These are phyloP conservation scores for Pseudochirops corinnae DNA, from an alignment of 2,797 vertebrate genomes.

Conservation along the genomic window DNA sequence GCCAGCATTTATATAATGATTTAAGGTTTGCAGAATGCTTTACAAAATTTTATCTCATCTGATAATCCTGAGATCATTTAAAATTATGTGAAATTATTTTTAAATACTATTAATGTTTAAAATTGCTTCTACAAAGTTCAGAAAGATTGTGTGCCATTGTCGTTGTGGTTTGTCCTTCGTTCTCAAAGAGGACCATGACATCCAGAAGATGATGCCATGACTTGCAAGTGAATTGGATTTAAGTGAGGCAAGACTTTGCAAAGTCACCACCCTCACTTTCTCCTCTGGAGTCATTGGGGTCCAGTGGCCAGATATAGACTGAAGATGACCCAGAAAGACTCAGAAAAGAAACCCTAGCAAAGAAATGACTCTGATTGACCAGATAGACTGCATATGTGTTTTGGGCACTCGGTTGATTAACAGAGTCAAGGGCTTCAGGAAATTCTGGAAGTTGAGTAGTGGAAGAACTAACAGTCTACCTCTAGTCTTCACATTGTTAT, in stretches of 20 bases:
- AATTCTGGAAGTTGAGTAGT: not conserved
- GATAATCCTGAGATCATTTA: not conserved
- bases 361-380: not conserved
- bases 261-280: no score
- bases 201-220: no score
- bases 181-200: no score
- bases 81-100: not conserved
- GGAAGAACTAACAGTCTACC: not conserved
- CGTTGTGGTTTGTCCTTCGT: no score
- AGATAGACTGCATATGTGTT: not conserved
- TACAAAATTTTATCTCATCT: not conserved
- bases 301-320: no score
- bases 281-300: no score
- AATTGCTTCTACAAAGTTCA: not conserved
- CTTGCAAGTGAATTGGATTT: no score
- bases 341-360: not conserved
- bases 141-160: not conserved
- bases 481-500: not conserved
- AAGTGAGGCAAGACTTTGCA: no score
- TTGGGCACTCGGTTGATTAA: not conserved
- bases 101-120: not conserved
- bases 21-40: not conserved
- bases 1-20: not conserved
- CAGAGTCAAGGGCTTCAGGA: not conserved
- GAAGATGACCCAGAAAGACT: not conserved